Conservation (phyloP, 2,797 vertebrate species). For the Sciaenops ocellatus region DNA sequence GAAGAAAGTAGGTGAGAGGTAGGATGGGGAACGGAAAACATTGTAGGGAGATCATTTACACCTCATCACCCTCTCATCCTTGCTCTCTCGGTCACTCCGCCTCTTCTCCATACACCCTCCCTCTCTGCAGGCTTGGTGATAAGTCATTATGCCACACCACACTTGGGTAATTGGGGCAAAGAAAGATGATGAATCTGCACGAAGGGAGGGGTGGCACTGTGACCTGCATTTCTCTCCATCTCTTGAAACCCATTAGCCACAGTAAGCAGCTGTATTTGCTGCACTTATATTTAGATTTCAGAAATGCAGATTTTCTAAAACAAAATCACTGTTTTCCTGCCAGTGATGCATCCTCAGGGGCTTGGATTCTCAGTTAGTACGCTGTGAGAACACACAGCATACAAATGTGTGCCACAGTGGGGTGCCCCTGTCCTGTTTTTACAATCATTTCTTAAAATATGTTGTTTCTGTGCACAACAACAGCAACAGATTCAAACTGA, state of each 20-base stretch:
- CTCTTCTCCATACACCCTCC: constrained; percentile 32
- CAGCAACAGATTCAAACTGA: not conserved
- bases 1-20: constrained; percentile 39
- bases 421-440: not conserved
- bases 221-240: constrained; percentile 56
- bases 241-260: constrained; percentile 52
- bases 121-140: constrained; percentile 51
- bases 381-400: constrained; percentile 9
- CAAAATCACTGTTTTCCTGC: constrained; percentile 41
- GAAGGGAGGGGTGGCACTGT: constrained; percentile 38
- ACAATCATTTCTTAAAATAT: not conserved
- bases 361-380: constrained; percentile 29
- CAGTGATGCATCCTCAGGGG: constrained; percentile 21
- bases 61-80: constrained; percentile 62
- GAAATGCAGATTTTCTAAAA: constrained; percentile 56
- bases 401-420: constrained; percentile 2
- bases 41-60: constrained; percentile 64
- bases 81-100: constrained; percentile 16
- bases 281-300: constrained; percentile 32
- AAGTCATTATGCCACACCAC: constrained; percentile 70
- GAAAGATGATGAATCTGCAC: constrained; percentile 33
- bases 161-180: constrained; percentile 69
- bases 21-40: constrained; percentile 36
- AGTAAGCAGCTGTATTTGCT: constrained; percentile 21
- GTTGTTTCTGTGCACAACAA: too few relatives aligned